Base-by-base conservation (phyloP, 2,888 invertebrate species). In the Empis stercorea region DNA sequence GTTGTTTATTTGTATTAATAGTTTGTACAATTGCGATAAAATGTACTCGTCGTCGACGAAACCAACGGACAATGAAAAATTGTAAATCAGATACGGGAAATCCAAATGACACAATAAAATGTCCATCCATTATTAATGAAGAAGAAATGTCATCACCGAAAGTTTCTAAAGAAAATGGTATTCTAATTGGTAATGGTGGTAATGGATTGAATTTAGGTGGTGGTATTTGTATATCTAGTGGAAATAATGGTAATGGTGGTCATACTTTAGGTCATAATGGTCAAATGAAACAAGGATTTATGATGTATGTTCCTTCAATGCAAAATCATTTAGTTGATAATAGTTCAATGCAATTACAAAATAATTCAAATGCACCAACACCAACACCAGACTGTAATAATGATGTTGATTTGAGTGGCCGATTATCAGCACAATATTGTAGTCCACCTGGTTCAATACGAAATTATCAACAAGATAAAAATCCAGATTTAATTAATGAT, bases 401-500 rank as follows among this genome's bases (percentile, higher is more conserved):
- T 16, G n/a, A 17, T 20, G 32, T 40, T 36, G 20, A 20, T 10
- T 30, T 27, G 23, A 27, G 30, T 3, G 20, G 34, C 4, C 30
- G 27, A 30, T 27, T 40, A 14, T 20, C 20, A 16, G 23, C 14
- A 14, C 40, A 40, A 27, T 71, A 71, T 49, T 70, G 71, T 46
- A 75, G 79, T 60, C 80, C 80, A 45, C 73, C 76, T 2, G 68
- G 73, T 2, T 64, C 67, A n/a, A 55, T 74, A 54, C 65, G 73
- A 47, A 72, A 71, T 52, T 75, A 73, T 56, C 48, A 48, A 56
- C 48, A 57, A 44, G 84, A 85, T 64, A 81, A 80, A 66, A 85
- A 85, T 68, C 85, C 85, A 47, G 85, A 86, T 70, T 73, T 86
- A 63, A 82, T 86, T 63, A 85, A 81, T 68, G 85, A 84, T 62